phyloP scores from a whole-genome alignment of 2,888 invertebrate genomes.

The Dyspetes luteomarginatus region DNA sequence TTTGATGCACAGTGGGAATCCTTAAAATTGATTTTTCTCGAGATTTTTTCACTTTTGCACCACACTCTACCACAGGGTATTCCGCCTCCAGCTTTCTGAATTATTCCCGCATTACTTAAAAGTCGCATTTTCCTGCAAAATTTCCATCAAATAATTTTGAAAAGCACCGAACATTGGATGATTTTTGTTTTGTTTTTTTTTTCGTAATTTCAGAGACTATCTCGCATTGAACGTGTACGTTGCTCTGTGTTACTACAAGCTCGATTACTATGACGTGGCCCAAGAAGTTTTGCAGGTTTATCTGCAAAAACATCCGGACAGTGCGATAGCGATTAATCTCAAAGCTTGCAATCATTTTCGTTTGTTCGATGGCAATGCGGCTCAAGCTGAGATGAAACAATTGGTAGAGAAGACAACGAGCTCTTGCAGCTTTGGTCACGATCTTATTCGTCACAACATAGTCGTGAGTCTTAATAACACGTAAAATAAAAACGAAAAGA shows the following conservation, averaged over 20 bases:
- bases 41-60: no score
- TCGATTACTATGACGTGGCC: slow-evolving; percentile 99
- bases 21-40: no score
- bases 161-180: no score
- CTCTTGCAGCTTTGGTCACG: slow-evolving; percentile 91
- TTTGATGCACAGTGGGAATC: no score
- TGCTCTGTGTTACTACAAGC: slow-evolving; percentile 98
- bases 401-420: slow-evolving; percentile 89
- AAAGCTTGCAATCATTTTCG: slow-evolving; percentile 93
- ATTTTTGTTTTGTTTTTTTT: no score
- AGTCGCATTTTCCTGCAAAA: no score
- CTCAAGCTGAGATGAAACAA: slow-evolving; percentile 95
- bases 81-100: no score
- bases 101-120: no score
- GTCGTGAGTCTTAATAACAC: slow-evolving; percentile 85
- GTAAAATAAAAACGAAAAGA: no score
- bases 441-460: slow-evolving; percentile 96
- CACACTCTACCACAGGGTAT: no score
- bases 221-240: slow-evolving; percentile 98
- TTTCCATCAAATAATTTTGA: no score
- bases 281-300: slow-evolving; percentile 98
- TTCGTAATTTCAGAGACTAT: slow-evolving; percentile 88
- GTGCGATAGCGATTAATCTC: slow-evolving; percentile 97
- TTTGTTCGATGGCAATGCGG: slow-evolving; percentile 96
- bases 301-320: slow-evolving; percentile 95